Base-by-base conservation (phyloP, 2,797 vertebrate genomes). In the Gadopsis bispinosus region DNA sequence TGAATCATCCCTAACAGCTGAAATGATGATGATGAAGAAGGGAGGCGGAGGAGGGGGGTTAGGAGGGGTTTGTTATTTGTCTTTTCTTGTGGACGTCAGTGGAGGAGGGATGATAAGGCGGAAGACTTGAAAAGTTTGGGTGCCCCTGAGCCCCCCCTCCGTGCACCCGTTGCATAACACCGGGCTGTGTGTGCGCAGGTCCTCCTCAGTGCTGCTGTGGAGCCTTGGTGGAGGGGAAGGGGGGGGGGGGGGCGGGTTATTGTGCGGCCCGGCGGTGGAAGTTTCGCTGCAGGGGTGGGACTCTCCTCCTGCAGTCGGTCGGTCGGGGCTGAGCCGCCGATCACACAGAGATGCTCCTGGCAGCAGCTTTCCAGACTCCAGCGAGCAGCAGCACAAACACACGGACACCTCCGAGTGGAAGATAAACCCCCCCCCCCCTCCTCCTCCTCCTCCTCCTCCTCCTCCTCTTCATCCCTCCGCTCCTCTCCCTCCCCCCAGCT, bases 281-380 rank as follows among this genome's bases (percentile, higher is more conserved):
- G 94, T 94, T 94, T 90, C 94, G 85, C 92, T 94, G 94, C 93
- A 96, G 95, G 94, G 95, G 94, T 83, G 91, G 91, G 92, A 89
- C 90, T 90, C 59, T 63, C 5, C 89, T 85, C 88, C 88, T 90
- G 94, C 94, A 93, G 91, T 91, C 91, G 83, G 80, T 87, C 45
- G 51, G 69, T 77, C 37, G 41, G 26, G 63, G 64, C 3, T 64
- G 54, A 79, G 73, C 78, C 69, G 82, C 79, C 83, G 86, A 88
- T 90, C 85, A 33, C 70, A 77, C 70, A 87, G 88, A 89, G 73
- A 92, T 90, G 93, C 91, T 69, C 83, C 83, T 62, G 73, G 77
- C 90, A 78, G 88, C 90, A 83, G 83, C 80, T 84, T 80, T 63
- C 70, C 73, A 77, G 60, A 83, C 80, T 89, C 80, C 78, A 72